Evolutionary conservation across 2,113 vertebrate species (phyloP), one percentile per base, ranked within the genome.

Genomic region (Paracyprichromis sp.): DNA sequence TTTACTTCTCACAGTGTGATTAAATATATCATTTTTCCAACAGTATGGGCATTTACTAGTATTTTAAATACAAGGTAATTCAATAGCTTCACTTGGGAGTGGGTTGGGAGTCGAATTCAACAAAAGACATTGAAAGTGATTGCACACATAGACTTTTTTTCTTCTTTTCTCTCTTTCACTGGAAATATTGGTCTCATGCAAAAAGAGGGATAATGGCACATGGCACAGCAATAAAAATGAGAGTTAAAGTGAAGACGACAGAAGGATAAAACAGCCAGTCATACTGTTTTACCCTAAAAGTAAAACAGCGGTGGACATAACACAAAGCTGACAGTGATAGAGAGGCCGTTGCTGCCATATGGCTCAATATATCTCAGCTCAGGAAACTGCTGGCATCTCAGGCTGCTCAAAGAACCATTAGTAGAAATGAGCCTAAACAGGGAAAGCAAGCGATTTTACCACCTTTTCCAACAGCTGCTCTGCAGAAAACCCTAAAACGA

Each of bases 401-500:
- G 53, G 53, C 84, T 86, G 82, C 86, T 94, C 76, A 89, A 90
- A 92, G 69, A 90, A 87, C 87, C 86, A 93, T 93, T 90, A 89
- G 61, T n/a, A 45, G 43, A 91, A 93, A 87, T 86, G 19, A 84
- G 50, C 54, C 36, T 34, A 91, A 94, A 93, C 84, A 91, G 83
- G 45, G 16, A 88, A 87, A 82, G 88, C 9, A 63, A 89, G 53
- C 24, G 31, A 84, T 84, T 76, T 79, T 57, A 61, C 83, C 69
- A 87, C 71, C 86, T 88, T 76, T 66, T 82, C 73, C 85, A 88
- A 90, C 95, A 94, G 94, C 94, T 96, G 94, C 90, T 69, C 21
- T 17, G 61, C 78, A 29, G 50, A 88, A 76, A 43, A 43, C 57
- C 50, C 21, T 40, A 38, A 87, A 85, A 38, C 24, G 43, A 56